phyloP scores from a whole-genome alignment of 2,888 invertebrate genomes.

The Rugalucina vietnamica region DNA sequence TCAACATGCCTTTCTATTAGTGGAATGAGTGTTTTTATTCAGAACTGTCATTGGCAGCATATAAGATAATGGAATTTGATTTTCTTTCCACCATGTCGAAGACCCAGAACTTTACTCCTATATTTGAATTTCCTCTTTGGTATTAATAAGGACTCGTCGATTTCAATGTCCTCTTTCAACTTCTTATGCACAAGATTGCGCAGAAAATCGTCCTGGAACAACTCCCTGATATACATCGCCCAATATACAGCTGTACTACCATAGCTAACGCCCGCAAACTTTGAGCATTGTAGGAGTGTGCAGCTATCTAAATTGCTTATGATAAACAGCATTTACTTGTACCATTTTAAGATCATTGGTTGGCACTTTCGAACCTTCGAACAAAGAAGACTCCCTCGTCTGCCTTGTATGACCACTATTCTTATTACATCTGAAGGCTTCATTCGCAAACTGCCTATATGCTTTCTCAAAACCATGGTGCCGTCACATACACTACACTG shows the following conservation, averaged over 20 bases:
- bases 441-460: too few species aligned
- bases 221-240: neutral
- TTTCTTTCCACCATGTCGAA: neutral
- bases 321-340: too few species aligned
- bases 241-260: neutral
- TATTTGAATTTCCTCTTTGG: conserved; percentile 34
- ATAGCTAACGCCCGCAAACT: neutral
- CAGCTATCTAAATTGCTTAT: neutral
- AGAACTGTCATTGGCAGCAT: neutral
- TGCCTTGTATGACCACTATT: too few species aligned
- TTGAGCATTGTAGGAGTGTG: neutral
- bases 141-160: conserved; percentile 27
- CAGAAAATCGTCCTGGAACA: neutral
- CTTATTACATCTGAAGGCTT: too few species aligned
- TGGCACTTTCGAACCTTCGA: too few species aligned
- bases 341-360: too few species aligned
- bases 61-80: neutral
- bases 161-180: neutral
- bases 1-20: neutral
- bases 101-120: conserved; percentile 12
- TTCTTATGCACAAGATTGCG: neutral
- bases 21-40: neutral
- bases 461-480: too few species aligned
- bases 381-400: too few species aligned
- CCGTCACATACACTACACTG: too few species aligned